Percentiles rank a stretch among this genome's conserved stretches.
Evolutionary conservation across 2,113 vertebrate genomes (phyloP).

Genomic region (Nymphicus hollandicus): DNA sequence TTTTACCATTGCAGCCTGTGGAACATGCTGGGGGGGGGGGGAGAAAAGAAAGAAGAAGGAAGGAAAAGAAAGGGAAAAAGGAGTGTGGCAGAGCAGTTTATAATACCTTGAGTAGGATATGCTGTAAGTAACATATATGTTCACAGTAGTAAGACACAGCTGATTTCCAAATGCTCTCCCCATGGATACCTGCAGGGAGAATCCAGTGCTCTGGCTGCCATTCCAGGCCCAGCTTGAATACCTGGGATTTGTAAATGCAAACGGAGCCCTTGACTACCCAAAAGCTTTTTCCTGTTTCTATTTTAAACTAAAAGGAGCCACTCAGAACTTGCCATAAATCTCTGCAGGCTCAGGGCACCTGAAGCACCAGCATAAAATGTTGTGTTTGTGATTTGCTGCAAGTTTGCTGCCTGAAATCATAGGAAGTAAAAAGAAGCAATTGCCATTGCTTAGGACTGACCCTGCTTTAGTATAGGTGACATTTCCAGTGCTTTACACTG

Average conservation of each 20-base stretch:
- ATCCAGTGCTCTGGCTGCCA: neutral
- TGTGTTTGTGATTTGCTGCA: neutral
- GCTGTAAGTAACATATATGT: neutral
- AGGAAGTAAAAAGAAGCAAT: neutral
- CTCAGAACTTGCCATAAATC: neutral
- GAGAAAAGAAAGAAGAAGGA: neutral
- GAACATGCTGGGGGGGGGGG: neutral
- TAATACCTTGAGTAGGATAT: neutral
- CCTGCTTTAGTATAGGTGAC: neutral
- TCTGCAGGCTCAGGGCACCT: neutral
- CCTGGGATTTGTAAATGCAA: neutral
- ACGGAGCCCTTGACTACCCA: neutral
- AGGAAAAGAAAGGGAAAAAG: too few species aligned
- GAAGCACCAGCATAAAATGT: rapidly evolving
- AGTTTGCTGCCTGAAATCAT: neutral
- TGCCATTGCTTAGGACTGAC: neutral
- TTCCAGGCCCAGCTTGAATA: neutral
- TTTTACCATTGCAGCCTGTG: neutral
- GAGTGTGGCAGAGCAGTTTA: neutral
- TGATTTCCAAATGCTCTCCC: neutral
- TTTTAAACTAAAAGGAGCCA: slow-evolving; percentile 21
- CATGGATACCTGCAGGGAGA: neutral
- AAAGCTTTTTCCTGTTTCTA: slow-evolving; percentile 10
- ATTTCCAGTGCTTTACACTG: neutral
- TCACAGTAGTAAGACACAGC: neutral